These are phyloP conservation scores for Lepidochrysops patricia DNA, from an alignment of 2,888 invertebrate genomes.

Conservation along the genomic window DNA sequence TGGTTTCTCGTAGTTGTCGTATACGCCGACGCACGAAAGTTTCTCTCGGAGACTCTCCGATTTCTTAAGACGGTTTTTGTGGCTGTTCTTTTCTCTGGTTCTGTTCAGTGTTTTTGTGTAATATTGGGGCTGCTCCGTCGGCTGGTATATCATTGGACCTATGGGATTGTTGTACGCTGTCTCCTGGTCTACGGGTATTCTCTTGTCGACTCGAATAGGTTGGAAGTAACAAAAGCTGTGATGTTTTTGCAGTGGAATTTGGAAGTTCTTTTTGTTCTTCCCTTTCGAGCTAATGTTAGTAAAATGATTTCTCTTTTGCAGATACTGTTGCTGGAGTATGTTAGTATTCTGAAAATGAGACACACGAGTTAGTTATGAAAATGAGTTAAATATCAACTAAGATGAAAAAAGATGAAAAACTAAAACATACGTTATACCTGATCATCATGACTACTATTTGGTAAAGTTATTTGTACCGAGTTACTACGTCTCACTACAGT, in stretches of 20 bases:
- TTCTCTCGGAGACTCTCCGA: conserved; percentile 69
- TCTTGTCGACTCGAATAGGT: conserved; percentile 77
- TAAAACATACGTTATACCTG: conserved; percentile 58
- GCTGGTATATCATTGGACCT: conserved; percentile 65
- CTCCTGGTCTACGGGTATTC: conserved; percentile 64
- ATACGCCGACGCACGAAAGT: conserved; percentile 65
- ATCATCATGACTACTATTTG: conserved; percentile 46
- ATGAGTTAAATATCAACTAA: conserved; percentile 29
- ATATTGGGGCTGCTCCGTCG: conserved; percentile 52
- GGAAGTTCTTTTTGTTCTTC: conserved; percentile 76
- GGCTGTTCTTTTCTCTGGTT: conserved; percentile 60
- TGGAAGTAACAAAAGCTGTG: conserved; percentile 80
- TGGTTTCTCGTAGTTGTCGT: conserved; percentile 65
- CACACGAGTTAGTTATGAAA: conserved; percentile 33
- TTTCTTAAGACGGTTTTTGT: conserved; percentile 65
- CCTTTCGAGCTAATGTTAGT: conserved; percentile 67
- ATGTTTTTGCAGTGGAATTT: conserved; percentile 78
- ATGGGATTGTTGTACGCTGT: conserved; percentile 62
- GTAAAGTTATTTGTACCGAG: conserved; percentile 56
- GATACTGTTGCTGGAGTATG: conserved; percentile 73
- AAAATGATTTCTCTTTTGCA: conserved; percentile 72
- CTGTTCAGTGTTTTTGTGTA: conserved; percentile 68
- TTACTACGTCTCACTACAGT: conserved; percentile 57
- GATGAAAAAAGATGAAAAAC: conserved; percentile 27
- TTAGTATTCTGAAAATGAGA: conserved; percentile 76